Evolutionary conservation across 1,140 invertebrate species (phyloP), one percentile per base, ranked within the genome.

Genomic region (Anastrepha obliqua): DNA sequence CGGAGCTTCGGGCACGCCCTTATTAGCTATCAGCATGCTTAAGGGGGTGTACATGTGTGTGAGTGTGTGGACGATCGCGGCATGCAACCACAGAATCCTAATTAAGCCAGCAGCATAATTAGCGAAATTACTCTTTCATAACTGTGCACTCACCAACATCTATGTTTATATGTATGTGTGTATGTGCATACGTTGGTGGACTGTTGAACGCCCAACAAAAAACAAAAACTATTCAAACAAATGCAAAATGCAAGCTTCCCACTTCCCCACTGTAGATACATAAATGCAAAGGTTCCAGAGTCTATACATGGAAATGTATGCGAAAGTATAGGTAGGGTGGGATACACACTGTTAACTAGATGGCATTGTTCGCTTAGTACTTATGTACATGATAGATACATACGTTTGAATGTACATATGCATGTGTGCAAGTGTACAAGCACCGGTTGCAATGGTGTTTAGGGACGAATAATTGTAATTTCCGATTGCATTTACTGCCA

Each of bases 51-150:
- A 5, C 15, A n/a, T 15, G 70, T 51, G 47, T 81, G 0, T 55
- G 47, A 2, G 47, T 51, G 20, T 17, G 15, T 81, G n/a, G n/a
- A n/a, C 74, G 47, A 17, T 20, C 11, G 6, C 5, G 47, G 47
- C 74, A 51, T 55, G 74, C 74, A 42, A 81, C 74, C 74, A 81
- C 74, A 58, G 74, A 55, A 81, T 81, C 74, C 74, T 81, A 81
- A 81, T 81, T 81, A 81, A 81, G 74, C 74, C 47, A 55, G 47
- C 74, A 58, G 74, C 74, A 81, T 55, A 81, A 81, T 81, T 81
- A 81, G 74, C 55, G 74, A 81, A 81, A 81, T 81, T 81, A 58
- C 74, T 81, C 74, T 81, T 81, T 47, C 44, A 74, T 47, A 47
- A 74, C 44, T 47, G 44, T 74, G 70, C 42, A 47, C 44, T 74